Evolutionary conservation across 2,113 vertebrate species (phyloP).

Genomic region (Silurus glanis): DNA sequence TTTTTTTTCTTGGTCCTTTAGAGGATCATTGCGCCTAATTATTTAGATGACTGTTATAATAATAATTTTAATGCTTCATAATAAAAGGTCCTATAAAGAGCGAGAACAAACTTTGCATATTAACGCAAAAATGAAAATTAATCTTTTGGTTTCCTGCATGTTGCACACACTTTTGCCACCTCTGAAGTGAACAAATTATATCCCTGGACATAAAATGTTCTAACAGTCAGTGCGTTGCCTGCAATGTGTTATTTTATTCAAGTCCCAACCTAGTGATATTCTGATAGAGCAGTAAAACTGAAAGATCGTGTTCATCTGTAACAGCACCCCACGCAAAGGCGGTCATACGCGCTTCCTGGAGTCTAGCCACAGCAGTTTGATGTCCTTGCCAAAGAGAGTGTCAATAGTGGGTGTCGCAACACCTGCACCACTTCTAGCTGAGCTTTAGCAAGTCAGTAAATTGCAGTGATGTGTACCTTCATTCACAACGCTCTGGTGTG

Average conservation of each 20-base stretch:
- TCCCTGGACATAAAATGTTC: neutral
- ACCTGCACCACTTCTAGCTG: slow-evolving; percentile 44
- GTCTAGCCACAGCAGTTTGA: slow-evolving; percentile 36
- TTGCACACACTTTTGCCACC: neutral
- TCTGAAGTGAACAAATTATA: neutral
- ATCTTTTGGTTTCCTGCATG: neutral
- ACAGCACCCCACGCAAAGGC: slow-evolving; percentile 34
- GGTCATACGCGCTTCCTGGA: slow-evolving; percentile 20
- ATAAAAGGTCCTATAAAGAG: neutral
- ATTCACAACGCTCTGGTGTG: slow-evolving; percentile 22
- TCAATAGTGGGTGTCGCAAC: slow-evolving; percentile 25
- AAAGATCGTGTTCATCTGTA: slow-evolving; percentile 32
- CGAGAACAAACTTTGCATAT: neutral
- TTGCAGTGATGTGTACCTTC: slow-evolving; percentile 45
- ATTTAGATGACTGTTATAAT: neutral
- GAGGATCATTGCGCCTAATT: neutral
- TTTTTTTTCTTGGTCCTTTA: neutral
- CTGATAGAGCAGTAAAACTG: slow-evolving; percentile 27
- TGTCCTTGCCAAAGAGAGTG: slow-evolving; percentile 33
- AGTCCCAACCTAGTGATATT: neutral
- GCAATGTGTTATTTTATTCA: neutral
- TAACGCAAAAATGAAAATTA: neutral
- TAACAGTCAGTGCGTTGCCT: neutral
- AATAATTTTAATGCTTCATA: neutral
- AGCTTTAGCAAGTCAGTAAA: slow-evolving; percentile 45